phyloP scores from a whole-genome alignment of 2,113 vertebrate species.

The Lampris incognitus region DNA sequence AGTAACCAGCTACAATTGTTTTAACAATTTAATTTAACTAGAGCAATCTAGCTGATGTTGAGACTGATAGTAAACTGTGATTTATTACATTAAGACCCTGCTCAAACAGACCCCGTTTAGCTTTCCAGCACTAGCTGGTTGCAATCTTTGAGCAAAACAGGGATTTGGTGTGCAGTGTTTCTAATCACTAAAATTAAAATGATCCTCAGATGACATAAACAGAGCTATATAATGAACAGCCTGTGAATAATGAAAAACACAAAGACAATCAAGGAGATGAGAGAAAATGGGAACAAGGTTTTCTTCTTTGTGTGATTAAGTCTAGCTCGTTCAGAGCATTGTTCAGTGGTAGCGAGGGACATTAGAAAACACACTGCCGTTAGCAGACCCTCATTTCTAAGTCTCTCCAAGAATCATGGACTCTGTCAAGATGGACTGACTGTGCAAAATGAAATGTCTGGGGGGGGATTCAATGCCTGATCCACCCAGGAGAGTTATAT shows the following conservation, averaged over 20 bases:
- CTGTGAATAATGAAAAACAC: constrained; percentile 51
- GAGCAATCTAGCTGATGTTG: no score
- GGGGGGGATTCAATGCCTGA: no score
- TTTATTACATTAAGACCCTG: no score
- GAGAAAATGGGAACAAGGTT: constrained; percentile 13
- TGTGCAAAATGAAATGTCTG: neutral
- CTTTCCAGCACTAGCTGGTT: no score
- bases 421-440: neutral
- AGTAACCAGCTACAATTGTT: no score
- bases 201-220: neutral
- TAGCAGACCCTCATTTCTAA: constrained; percentile 4
- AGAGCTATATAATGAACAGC: constrained; percentile 35
- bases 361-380: neutral
- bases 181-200: no score
- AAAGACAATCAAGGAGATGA: constrained; percentile 60
- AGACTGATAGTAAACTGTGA: no score
- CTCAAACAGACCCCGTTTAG: no score
- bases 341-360: constrained; percentile 15
- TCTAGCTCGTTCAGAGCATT: constrained; percentile 1
- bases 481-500: neutral
- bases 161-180: no score
- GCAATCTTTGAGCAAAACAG: no score
- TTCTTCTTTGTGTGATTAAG: neutral
- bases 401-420: neutral
- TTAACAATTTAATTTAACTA: no score